Percentiles rank a stretch among this genome's conserved stretches.
Evolutionary conservation across 2,797 vertebrate genomes (phyloP).

Genomic region (Eupleurogrammus muticus): DNA sequence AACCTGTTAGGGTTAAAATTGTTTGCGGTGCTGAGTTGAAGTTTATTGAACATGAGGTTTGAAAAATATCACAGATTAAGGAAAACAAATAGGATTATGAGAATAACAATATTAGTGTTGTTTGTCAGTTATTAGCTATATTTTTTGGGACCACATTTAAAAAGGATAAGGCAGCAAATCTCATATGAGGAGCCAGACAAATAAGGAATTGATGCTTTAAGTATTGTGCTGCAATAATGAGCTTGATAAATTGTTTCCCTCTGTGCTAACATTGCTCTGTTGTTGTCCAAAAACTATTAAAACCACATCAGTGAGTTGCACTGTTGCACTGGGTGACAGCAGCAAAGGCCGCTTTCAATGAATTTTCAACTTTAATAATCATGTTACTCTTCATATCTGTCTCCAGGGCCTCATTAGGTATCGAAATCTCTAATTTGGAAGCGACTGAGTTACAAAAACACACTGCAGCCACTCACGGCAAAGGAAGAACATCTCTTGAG

Average conservation of each 20-base stretch:
- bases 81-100: neutral
- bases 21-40: too few species aligned
- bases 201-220: too few species aligned
- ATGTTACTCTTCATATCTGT: neutral
- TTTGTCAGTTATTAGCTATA: neutral
- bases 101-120: neutral
- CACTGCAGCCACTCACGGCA: neutral
- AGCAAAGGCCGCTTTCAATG: too few species aligned
- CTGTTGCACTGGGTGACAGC: neutral
- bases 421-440: neutral
- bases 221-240: too few species aligned
- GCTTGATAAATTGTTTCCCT: neutral
- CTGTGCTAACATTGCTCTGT: neutral
- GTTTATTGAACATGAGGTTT: neutral
- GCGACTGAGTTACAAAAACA: constrained; percentile 3
- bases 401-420: neutral
- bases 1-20: too few species aligned
- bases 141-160: neutral
- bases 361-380: neutral
- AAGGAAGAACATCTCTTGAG: constrained; percentile 1
- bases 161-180: neutral
- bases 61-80: neutral
- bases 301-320: too few species aligned
- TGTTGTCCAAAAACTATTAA: too few species aligned
- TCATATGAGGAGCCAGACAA: neutral